These are phyloP conservation scores for Siniperca obscura DNA, from an alignment of 2,797 vertebrate genomes.

Conservation along the genomic window DNA sequence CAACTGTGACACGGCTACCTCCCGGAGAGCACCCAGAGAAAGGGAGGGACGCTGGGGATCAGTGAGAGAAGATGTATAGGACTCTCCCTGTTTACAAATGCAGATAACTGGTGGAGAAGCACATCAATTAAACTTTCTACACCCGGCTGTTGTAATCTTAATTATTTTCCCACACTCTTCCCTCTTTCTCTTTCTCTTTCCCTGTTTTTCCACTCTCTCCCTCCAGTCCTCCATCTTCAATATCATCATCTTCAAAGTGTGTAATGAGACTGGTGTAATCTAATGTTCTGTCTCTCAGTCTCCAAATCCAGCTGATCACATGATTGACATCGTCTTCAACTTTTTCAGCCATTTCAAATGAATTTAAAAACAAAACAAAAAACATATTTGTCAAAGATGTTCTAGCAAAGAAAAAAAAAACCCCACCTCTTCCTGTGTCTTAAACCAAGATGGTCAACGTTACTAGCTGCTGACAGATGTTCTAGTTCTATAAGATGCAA, in stretches of 20 bases:
- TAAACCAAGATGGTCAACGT: slow-evolving; percentile 79
- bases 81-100: slow-evolving; percentile 81
- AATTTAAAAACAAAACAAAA: slow-evolving; percentile 57
- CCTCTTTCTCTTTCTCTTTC: slow-evolving; percentile 8
- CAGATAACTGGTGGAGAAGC: slow-evolving; percentile 72
- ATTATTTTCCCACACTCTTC: slow-evolving; percentile 33
- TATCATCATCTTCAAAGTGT: slow-evolving; percentile 59
- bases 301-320: slow-evolving; percentile 57
- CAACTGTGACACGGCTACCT: slow-evolving; percentile 75
- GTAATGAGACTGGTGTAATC: slow-evolving; percentile 72
- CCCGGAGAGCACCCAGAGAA: slow-evolving; percentile 56
- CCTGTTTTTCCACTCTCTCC: slow-evolving; percentile 14
- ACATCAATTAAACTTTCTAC: slow-evolving; percentile 71
- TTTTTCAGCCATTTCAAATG: slow-evolving; percentile 57
- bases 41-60: slow-evolving; percentile 30
- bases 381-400: slow-evolving; percentile 71
- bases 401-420: slow-evolving; percentile 66
- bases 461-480: slow-evolving; percentile 82
- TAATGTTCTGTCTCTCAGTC: slow-evolving; percentile 65
- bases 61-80: slow-evolving; percentile 44
- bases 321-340: slow-evolving; percentile 38
- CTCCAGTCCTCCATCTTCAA: slow-evolving; percentile 35
- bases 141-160: slow-evolving; percentile 27
- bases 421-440: slow-evolving; percentile 80
- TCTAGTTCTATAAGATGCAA: slow-evolving; percentile 82